Conservation (phyloP, 2,888 invertebrate species). For the Rhyacophila evoluta region DNA sequence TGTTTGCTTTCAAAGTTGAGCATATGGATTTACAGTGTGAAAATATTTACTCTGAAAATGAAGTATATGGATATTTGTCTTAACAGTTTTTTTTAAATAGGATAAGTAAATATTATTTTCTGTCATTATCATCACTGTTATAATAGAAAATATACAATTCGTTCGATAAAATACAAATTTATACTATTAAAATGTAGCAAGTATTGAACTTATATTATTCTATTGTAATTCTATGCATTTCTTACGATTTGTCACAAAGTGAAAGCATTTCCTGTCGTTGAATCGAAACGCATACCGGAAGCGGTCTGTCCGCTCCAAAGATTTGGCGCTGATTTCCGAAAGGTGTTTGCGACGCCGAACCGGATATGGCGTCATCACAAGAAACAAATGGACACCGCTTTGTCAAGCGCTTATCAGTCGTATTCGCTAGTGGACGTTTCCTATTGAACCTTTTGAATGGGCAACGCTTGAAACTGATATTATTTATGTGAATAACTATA, state of each 20-base stretch:
- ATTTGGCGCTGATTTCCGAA: conserved; percentile 25
- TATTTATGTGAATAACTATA: neutral
- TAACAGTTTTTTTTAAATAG: too few relatives aligned
- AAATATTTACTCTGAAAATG: too few relatives aligned
- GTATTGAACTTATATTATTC: too few relatives aligned
- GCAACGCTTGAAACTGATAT: neutral
- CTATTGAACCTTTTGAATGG: conserved; percentile 12
- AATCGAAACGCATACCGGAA: conserved; percentile 23
- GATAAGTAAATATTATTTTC: too few relatives aligned
- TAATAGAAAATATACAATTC: too few relatives aligned
- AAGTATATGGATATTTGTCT: too few relatives aligned
- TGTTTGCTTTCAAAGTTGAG: too few relatives aligned
- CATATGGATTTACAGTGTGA: too few relatives aligned
- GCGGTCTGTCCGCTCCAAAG: neutral
- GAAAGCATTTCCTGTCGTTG: conserved; percentile 13
- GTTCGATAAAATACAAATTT: too few relatives aligned
- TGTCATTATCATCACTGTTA: too few relatives aligned
- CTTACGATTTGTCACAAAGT: neutral
- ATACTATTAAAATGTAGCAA: too few relatives aligned
- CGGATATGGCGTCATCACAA: conserved; percentile 28
- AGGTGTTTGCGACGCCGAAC: conserved; percentile 5
- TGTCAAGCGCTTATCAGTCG: conserved; percentile 4
- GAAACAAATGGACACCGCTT: conserved; percentile 31
- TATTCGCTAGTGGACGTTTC: conserved; percentile 11
- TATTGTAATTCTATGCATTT: conserved; percentile 12